Base-by-base conservation (phyloP, 2,888 invertebrate species). In the Parapristionchus giblindavisi region DNA sequence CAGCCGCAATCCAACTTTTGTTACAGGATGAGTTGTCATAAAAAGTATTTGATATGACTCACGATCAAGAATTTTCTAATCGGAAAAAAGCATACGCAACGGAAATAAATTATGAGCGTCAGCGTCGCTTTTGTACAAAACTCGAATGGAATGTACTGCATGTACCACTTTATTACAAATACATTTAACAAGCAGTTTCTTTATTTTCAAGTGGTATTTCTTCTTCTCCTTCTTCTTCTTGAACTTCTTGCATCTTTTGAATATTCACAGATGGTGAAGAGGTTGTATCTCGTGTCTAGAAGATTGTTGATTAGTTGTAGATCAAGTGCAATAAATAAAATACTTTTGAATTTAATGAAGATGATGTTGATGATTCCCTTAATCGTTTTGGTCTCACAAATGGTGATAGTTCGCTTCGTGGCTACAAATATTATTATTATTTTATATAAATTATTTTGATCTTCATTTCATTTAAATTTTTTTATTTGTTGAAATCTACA, bases 381-480 rank as follows among this genome's bases (percentile, higher is more conserved):
- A 68, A 11, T 32, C 68, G 51, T 52, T 68, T 68, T 36, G 68
- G 68, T 11, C 36, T 51, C 17, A 68, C 68, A 29, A 52, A 68
- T 3, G 68, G 68, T 14, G 68, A 48, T 14, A 68, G 68, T 27
- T 68, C 68, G 24, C 51, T 68, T 5, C 29, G 68, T 8, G 68
- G 52, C 68, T 68, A 17, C 0, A 68, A 51, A 5, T 29, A 58
- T 29, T 5, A 58, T 29, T 17, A 24, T 58, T 4, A n/a, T 4
- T 51, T 51, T 51, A 3, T 51, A 6, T 51, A n/a, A n/a, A n/a
- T n/a, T n/a, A n/a, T 43, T 43, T 17, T 43, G 8, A 17, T 43
- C 17, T 43, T 43, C 17, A 14, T 43, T 43, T 43, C 17, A 14
- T 43, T 43, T 43, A 14, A 43, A 43, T 14, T 43, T 43, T 17